Conservation (phyloP, 2,797 vertebrate genomes). For the Valencia hispanica region DNA sequence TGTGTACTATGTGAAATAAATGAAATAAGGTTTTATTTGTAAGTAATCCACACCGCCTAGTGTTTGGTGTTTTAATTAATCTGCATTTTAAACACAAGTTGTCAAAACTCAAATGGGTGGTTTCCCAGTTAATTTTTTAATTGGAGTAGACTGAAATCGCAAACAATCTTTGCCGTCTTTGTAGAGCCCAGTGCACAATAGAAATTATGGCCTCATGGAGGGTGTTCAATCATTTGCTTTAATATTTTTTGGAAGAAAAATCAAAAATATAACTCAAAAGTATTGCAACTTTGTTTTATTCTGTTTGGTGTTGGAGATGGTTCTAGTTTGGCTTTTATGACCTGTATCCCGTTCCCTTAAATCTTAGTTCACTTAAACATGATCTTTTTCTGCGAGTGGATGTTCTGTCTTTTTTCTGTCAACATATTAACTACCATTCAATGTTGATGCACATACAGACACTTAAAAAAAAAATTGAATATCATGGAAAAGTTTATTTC, state of each 20-base stretch:
- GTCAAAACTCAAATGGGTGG: background rate
- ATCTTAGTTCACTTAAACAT: background rate
- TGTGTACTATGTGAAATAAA: constrained; percentile 68
- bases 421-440: background rate
- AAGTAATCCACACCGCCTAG: constrained; percentile 42
- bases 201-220: no score
- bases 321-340: background rate
- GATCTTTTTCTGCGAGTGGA: background rate
- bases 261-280: background rate
- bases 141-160: background rate
- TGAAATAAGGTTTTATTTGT: constrained; percentile 50
- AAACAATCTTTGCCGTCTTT: no score
- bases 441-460: background rate
- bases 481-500: no score
- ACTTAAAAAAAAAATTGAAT: no score
- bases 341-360: background rate
- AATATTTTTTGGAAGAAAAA: background rate
- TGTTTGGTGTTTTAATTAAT: constrained; percentile 11
- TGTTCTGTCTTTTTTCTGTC: background rate
- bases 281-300: background rate
- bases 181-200: no score
- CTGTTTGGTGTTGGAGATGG: no score
- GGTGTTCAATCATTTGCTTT: background rate
- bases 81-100: constrained; percentile 1
- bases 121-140: background rate